Evolutionary conservation across 2,797 vertebrate species (phyloP).

Genomic region (Danio tinwini): DNA sequence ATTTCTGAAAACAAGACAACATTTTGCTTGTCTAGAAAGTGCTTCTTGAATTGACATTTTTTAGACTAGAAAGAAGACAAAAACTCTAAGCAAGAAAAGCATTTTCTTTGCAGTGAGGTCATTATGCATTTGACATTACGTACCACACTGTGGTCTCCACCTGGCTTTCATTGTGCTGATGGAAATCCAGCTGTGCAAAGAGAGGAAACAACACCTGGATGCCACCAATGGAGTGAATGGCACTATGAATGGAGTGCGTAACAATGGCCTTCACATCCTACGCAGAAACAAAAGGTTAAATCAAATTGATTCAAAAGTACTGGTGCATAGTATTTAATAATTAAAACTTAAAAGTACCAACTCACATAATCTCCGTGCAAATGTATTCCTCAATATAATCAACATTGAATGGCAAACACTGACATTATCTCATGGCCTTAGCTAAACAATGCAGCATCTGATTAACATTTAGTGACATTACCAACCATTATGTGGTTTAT

Average conservation of each 20-base stretch:
- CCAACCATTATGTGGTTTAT: background rate
- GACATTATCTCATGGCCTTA: slow-evolving; percentile 22
- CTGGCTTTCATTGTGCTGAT: slow-evolving; percentile 84
- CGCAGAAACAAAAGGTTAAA: slow-evolving; percentile 41
- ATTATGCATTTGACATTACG: slow-evolving; percentile 54
- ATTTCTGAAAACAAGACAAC: no score
- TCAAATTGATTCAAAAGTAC: background rate
- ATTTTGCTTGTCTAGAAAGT: no score
- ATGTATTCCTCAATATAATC: slow-evolving; percentile 3
- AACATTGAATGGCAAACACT: slow-evolving; percentile 20
- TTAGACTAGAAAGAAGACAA: no score
- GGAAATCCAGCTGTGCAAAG: slow-evolving; percentile 93
- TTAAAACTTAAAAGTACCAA: background rate
- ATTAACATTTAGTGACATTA: slow-evolving; percentile 39
- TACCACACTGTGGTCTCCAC: slow-evolving; percentile 91
- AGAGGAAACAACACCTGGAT: slow-evolving; percentile 97
- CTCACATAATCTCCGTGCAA: background rate
- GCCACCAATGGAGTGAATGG: slow-evolving; percentile 94
- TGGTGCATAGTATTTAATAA: background rate
- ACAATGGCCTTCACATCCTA: slow-evolving; percentile 96
- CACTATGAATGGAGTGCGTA: slow-evolving; percentile 95
- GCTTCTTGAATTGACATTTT: no score
- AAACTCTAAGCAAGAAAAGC: no score
- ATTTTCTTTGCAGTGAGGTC: no score
- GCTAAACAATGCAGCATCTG: slow-evolving; percentile 19